A percentile compares a stretch with the other conserved stretches of the same genome.
phyloP scores from a whole-genome alignment of 1,140 invertebrate genomes.

The Achroia grisella region DNA sequence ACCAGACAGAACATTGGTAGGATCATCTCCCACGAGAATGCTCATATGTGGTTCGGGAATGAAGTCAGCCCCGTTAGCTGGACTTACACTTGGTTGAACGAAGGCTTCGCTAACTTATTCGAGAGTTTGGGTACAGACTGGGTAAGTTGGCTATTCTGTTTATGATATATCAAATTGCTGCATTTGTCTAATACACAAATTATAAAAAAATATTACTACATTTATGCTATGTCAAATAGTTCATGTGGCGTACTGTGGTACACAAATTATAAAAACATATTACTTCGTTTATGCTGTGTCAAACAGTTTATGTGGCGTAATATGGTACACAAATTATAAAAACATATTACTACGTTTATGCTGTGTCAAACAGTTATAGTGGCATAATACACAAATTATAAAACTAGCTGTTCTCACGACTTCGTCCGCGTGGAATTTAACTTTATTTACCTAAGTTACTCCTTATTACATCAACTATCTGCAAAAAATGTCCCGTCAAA shows the following conservation, averaged over 20 bases:
- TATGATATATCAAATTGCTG: background rate
- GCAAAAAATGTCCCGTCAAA: too few relatives aligned
- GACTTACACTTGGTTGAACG: slow-evolving; percentile 78
- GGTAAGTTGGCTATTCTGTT: slow-evolving; percentile 28
- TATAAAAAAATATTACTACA: background rate
- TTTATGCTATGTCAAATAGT: background rate
- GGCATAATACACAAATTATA: too few relatives aligned
- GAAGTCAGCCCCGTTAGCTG: slow-evolving; percentile 76
- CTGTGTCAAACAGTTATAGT: background rate
- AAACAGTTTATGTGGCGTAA: background rate
- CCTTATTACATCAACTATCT: too few relatives aligned
- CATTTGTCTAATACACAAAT: background rate
- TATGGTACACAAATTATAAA: too few relatives aligned
- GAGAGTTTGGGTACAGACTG: slow-evolving; percentile 65
- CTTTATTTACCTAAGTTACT: too few relatives aligned
- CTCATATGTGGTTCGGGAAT: slow-evolving; percentile 84
- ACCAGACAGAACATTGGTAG: slow-evolving; percentile 65
- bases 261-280: background rate
- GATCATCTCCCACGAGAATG: slow-evolving; percentile 77
- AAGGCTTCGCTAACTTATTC: slow-evolving; percentile 80
- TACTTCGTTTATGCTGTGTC: background rate
- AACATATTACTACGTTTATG: too few relatives aligned
- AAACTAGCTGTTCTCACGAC: too few relatives aligned
- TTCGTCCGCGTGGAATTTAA: too few relatives aligned
- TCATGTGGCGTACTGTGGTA: background rate